Percentiles rank a stretch among this genome's conserved stretches.
Conservation (phyloP, 1,140 invertebrate species). For the Glomeris maerens region DNA sequence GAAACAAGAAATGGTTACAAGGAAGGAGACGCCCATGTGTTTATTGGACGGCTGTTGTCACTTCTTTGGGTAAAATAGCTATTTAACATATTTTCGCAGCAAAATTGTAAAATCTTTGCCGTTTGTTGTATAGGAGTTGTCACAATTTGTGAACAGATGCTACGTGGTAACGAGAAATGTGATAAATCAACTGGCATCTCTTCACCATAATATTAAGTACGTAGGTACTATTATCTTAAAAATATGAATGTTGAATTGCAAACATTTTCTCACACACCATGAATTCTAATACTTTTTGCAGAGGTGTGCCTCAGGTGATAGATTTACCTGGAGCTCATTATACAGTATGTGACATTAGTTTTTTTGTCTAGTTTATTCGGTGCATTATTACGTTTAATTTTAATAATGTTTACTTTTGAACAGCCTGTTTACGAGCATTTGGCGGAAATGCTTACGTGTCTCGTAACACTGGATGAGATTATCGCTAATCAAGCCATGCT, state of each 20-base stretch:
- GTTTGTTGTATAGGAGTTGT: conserved; percentile 35
- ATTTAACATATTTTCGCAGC: conserved; percentile 1
- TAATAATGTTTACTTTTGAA: conserved; percentile 14
- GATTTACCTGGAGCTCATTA: conserved; percentile 37
- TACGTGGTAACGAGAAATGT: conserved; percentile 48
- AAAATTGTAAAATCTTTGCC: conserved; percentile 12
- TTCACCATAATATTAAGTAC: conserved; percentile 31
- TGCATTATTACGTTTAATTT: conserved; percentile 21
- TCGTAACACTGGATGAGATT: conserved; percentile 56
- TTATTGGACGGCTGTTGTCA: conserved; percentile 37
- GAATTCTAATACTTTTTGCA: conserved; percentile 17
- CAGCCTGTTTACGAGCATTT: conserved; percentile 46
- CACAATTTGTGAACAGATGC: conserved; percentile 47
- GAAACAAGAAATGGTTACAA: conserved; percentile 27
- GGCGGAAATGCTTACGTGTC: conserved; percentile 46
- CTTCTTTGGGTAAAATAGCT: conserved; percentile 37
- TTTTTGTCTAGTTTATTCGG: neutral
- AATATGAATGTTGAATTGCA: neutral
- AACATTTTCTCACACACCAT: conserved; percentile 1
- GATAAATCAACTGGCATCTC: conserved; percentile 47
- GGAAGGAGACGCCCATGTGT: conserved; percentile 35
- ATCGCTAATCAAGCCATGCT: conserved; percentile 43
- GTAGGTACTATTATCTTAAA: neutral
- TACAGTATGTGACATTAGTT: conserved; percentile 23
- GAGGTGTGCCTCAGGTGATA: conserved; percentile 28